A percentile compares a stretch with the other conserved stretches of the same genome.
These are phyloP conservation scores for Lobophora halterata DNA, from an alignment of 2,888 invertebrate genomes.

Conservation along the genomic window DNA sequence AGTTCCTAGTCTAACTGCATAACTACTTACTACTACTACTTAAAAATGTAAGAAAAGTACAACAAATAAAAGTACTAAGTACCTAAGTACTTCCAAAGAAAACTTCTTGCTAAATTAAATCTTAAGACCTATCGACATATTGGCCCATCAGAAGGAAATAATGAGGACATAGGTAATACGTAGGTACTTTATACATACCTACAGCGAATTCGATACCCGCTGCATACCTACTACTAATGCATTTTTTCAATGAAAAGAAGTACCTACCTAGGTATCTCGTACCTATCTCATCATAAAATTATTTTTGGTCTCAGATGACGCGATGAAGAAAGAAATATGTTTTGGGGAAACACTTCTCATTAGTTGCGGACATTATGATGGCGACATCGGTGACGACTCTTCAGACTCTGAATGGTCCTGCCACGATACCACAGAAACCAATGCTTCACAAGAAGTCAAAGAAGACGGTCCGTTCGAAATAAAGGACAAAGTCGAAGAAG, in stretches of 20 bases:
- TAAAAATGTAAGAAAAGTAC: too few species aligned
- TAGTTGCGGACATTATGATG: conserved; percentile 70
- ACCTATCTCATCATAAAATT: background rate
- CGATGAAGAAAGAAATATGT: conserved; percentile 68
- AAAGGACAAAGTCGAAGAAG: conserved; percentile 40
- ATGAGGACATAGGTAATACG: too few species aligned
- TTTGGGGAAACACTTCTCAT: conserved; percentile 79
- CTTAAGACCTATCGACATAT: too few species aligned
- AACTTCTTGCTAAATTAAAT: too few species aligned
- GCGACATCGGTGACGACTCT: conserved; percentile 48
- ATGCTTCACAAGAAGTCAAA: conserved; percentile 42
- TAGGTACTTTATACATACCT: background rate
- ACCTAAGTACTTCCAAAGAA: too few species aligned
- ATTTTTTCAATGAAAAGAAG: background rate
- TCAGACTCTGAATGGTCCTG: conserved; percentile 71
- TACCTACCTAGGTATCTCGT: background rate
- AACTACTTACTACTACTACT: too few species aligned
- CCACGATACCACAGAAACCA: conserved; percentile 44
- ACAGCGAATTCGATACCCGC: too few species aligned
- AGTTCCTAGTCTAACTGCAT: conserved; percentile 3
- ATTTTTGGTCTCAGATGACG: conserved; percentile 59
- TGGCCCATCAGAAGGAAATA: too few species aligned
- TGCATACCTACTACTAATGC: background rate
- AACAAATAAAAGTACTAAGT: too few species aligned
- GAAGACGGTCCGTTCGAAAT: conserved; percentile 38